Evolutionary conservation across 2,888 invertebrate species (phyloP).

Genomic region (Brachynemurus nebulosus): DNA sequence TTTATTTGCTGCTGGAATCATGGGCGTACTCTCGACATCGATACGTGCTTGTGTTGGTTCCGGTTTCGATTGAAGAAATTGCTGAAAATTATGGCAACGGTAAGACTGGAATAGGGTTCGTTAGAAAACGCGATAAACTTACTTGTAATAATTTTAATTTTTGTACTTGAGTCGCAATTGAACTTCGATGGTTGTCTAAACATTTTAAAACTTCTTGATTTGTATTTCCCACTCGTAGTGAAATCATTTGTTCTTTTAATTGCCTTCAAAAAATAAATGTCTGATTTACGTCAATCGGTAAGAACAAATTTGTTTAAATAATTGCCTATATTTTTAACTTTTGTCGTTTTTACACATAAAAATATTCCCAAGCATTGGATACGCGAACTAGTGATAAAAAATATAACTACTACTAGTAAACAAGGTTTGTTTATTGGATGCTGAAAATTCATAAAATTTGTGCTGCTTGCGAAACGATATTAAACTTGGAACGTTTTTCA

Average conservation of each 20-base stretch:
- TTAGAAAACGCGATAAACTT: conserved; percentile 12
- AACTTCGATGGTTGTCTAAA: conserved; percentile 46
- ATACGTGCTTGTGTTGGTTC: conserved; percentile 15
- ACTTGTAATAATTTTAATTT: conserved; percentile 53
- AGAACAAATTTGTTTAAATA: too few species aligned
- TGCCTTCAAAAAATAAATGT: conserved; percentile 31
- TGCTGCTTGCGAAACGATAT: too few species aligned
- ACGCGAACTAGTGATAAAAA: too few species aligned
- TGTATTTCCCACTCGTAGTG: conserved; percentile 18
- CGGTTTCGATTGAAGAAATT: conserved; percentile 24
- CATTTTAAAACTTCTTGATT: conserved; percentile 37
- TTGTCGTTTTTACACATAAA: too few species aligned
- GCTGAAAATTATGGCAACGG: conserved; percentile 19
- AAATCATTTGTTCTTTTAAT: conserved; percentile 34
- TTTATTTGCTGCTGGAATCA: conserved; percentile 22
- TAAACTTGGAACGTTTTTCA: too few species aligned
- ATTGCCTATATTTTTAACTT: too few species aligned
- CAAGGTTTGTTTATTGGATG: too few species aligned
- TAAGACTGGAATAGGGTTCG: conserved; percentile 12
- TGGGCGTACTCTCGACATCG: conserved; percentile 29
- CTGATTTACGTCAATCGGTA: too few species aligned
- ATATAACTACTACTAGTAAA: too few species aligned
- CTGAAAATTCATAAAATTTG: too few species aligned
- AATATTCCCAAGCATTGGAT: too few species aligned
- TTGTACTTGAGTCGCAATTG: conserved; percentile 49